A percentile compares a stretch with the other conserved stretches of the same genome.
These are phyloP conservation scores for Tenualosa ilisha DNA, from an alignment of 2,797 vertebrate genomes.

Conservation along the genomic window DNA sequence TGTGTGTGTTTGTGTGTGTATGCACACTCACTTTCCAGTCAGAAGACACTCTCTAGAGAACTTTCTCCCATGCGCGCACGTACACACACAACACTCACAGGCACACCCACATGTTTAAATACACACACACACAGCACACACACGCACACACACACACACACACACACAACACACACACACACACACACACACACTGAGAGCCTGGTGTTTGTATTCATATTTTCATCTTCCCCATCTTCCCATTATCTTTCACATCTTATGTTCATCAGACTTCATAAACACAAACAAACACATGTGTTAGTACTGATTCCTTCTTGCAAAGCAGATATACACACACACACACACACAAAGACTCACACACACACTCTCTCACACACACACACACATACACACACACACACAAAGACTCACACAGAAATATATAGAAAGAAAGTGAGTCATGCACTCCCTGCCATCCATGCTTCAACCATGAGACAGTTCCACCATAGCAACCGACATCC, in stretches of 20 bases:
- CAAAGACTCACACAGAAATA: too few species aligned
- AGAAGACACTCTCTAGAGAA: conserved; percentile 30
- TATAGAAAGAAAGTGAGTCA: conserved; percentile 25
- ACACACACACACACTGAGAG: background rate
- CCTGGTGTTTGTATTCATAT: background rate
- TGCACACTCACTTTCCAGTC: background rate
- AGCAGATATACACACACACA: background rate
- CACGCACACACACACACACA: too few species aligned
- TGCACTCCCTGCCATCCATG: conserved; percentile 14
- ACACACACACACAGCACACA: too few species aligned
- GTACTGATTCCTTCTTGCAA: background rate
- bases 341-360: too few species aligned
- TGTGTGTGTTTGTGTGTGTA: too few species aligned
- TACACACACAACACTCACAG: background rate
- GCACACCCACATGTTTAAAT: too few species aligned
- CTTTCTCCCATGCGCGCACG: background rate
- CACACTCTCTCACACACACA: too few species aligned
- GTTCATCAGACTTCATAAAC: background rate
- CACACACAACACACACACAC: too few species aligned
- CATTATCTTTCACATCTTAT: background rate
- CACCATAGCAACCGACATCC: conserved; percentile 40
- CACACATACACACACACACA: background rate
- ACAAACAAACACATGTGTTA: background rate
- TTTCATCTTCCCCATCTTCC: background rate
- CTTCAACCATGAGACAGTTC: conserved; percentile 8